Evolutionary conservation across 37 sponge, comb jelly and placozoan species (phyloP), one percentile per base, ranked within the genome.

Genomic region (Spongilla lacustris): DNA sequence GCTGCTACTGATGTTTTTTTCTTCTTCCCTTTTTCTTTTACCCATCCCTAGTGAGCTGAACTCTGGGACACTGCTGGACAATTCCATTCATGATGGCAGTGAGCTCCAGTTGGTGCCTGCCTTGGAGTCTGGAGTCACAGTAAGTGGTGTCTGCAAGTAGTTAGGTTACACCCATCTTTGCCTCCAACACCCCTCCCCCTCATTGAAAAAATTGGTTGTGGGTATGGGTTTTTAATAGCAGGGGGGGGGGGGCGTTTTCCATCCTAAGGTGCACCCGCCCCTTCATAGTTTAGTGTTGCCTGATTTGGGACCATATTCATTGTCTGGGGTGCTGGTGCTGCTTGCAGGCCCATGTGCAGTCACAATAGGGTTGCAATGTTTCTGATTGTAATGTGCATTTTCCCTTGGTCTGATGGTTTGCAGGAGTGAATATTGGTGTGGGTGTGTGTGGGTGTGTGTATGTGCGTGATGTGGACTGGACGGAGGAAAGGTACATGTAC

Each of bases 101-200:
- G 87, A 91, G 30, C 19, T 91, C 23, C 75, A 58, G 38, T 82
- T 91, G 23, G 87, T 91, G 0, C 91, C 87, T 24, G 77, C 83
- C 36, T 27, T 86, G 37, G 91, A 91, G 74, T 81, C 91, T 36
- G 91, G 91, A 58, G 91, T 91, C 74, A 86, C 78, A 25, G 91
- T 91, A 77, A 86, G 91, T 86, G 3, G 32, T 23, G 28, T 29
- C 30, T 72, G 73, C 41, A 41, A 17, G 58, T 13, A 19, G 58
- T 8, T 19, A 17, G 21, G 58, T 58, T 58, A 58, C 12, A 6
- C 58, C 58, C 58, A 8, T 14, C 58, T 14, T 14, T 14, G 14
- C 58, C 58, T 14, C 58, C 58, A 6, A 6, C 58, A 6, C 58
- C 58, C 58, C 58, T 14, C 58, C 58, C 58, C 58, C 58, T 58